These are phyloP conservation scores for Phymorhynchus buccinoides DNA, from an alignment of 1,140 invertebrate genomes.

Conservation along the genomic window DNA sequence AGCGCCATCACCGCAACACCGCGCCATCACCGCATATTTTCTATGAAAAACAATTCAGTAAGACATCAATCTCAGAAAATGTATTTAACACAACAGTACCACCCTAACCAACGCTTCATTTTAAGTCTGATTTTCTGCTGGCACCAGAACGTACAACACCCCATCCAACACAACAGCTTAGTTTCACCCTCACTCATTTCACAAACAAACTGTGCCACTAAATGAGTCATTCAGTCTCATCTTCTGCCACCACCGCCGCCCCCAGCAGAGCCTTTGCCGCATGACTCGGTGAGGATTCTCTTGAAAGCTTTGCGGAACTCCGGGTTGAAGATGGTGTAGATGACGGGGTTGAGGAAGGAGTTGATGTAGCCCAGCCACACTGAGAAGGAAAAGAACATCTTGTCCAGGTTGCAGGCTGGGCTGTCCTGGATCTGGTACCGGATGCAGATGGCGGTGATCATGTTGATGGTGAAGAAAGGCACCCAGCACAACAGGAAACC, in stretches of 20 bases:
- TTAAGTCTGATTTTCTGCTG: not conserved
- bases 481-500: conserved; percentile 99
- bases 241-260: not conserved
- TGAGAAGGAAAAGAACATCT: conserved; percentile 81
- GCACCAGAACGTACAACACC: not conserved
- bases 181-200: too few species aligned
- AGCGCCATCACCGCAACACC: too few species aligned
- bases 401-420: conserved; percentile 65
- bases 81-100: too few species aligned
- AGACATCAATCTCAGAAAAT: too few species aligned
- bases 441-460: conserved; percentile 95
- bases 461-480: conserved; percentile 97
- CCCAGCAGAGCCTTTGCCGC: conserved; percentile 47
- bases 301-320: conserved; percentile 99
- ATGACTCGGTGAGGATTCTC: conserved; percentile 82
- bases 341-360: conserved; percentile 95
- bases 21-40: too few species aligned
- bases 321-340: conserved; percentile 99
- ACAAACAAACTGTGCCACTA: too few species aligned
- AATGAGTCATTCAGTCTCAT: not conserved
- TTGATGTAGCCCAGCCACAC: conserved; percentile 99
- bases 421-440: conserved; percentile 62
- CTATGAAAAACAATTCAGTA: too few species aligned
- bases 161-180: not conserved
- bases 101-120: not conserved